Evolutionary conservation across 1,140 invertebrate species (phyloP).

Genomic region (Lysiphlebus fabarum): DNA sequence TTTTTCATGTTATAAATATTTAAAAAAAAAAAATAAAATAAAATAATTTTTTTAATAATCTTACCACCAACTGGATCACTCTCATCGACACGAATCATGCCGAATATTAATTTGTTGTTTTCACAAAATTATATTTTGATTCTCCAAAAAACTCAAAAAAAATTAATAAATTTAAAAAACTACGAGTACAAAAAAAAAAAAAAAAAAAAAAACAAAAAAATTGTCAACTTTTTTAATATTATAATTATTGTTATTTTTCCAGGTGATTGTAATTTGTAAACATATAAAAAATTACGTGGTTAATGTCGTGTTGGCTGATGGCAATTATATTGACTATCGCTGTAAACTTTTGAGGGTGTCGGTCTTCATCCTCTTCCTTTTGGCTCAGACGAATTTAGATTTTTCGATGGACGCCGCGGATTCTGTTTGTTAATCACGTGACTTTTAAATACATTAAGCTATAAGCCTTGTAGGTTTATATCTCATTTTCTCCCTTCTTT

Average conservation of each 20-base stretch:
- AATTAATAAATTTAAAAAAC: slow-evolving; percentile 2
- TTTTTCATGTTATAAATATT: neutral
- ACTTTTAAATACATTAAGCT: neutral
- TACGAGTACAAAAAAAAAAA: neutral
- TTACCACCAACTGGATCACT: slow-evolving; percentile 82
- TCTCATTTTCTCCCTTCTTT: too few relatives aligned
- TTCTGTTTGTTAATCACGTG: slow-evolving; percentile 47
- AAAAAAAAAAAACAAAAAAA: too few relatives aligned
- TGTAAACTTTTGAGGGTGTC: slow-evolving; percentile 22
- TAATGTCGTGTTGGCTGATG: slow-evolving; percentile 36
- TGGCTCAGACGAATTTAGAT: slow-evolving; percentile 51
- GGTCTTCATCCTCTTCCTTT: too few relatives aligned
- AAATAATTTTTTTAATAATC: slow-evolving; percentile 29
- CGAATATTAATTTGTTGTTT: neutral
- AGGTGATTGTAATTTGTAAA: slow-evolving; percentile 3
- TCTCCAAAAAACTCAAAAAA: slow-evolving; percentile 6
- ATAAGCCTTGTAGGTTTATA: too few relatives aligned
- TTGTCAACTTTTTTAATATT: neutral
- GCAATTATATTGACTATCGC: slow-evolving; percentile 51
- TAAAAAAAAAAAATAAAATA: neutral
- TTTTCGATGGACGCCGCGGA: slow-evolving; percentile 46
- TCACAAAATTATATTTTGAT: neutral
- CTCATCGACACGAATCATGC: slow-evolving; percentile 83
- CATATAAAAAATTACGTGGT: slow-evolving; percentile 13
- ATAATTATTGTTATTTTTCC: neutral